Evolutionary conservation across 2,113 vertebrate species (phyloP).

Genomic region (Cromileptes altivelis): DNA sequence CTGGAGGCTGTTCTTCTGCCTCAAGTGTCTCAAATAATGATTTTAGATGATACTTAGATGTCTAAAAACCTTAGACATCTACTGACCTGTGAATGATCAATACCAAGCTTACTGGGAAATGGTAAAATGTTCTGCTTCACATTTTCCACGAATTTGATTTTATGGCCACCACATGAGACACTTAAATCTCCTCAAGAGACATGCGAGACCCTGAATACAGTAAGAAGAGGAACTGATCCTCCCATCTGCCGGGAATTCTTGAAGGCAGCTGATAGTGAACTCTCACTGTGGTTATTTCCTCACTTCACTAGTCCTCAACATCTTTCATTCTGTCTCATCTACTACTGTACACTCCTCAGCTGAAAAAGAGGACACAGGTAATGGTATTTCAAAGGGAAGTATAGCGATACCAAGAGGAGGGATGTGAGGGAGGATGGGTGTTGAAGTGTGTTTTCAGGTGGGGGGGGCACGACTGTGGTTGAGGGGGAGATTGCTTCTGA

Average conservation of each 20-base stretch:
- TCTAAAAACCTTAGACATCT: background rate
- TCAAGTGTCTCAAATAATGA: background rate
- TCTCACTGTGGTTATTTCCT: conserved; percentile 36
- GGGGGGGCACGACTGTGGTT: conserved; percentile 1
- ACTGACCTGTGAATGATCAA: conserved; percentile 6
- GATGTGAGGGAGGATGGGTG: conserved; percentile 16
- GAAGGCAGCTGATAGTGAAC: conserved; percentile 39
- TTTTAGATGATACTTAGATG: background rate
- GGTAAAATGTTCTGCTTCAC: background rate
- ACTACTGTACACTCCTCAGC: conserved; percentile 12
- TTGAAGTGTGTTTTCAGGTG: conserved; percentile 35
- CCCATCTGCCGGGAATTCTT: conserved; percentile 31
- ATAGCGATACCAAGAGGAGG: conserved; percentile 24
- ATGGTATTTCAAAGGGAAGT: conserved; percentile 70
- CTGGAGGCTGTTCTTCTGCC: background rate
- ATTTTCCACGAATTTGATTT: conserved; percentile 12
- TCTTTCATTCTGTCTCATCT: conserved; percentile 72
- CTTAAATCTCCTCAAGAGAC: conserved; percentile 27
- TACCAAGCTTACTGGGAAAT: conserved; percentile 7
- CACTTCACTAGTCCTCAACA: conserved; percentile 42
- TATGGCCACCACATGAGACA: conserved; percentile 6
- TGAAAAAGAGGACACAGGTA: conserved; percentile 67
- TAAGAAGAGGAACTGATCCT: conserved; percentile 30
- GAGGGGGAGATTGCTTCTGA: conserved; percentile 49
- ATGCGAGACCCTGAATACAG: background rate